Evolutionary conservation across 2,113 vertebrate genomes (phyloP).

Genomic region (Puma concolor): DNA sequence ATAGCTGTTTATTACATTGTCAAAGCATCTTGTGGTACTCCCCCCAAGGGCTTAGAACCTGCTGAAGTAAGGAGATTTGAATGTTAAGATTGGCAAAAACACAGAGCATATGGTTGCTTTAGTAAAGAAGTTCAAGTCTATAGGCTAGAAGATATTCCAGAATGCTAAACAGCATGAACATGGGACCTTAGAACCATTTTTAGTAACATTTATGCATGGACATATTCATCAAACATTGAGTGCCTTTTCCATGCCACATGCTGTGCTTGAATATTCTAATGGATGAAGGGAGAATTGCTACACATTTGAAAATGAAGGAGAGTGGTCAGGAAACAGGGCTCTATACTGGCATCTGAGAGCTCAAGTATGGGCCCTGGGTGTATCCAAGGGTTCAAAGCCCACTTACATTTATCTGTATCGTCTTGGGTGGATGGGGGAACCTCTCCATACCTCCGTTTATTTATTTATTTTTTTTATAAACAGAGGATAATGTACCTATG

Average conservation of each 20-base stretch:
- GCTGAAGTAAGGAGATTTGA: neutral
- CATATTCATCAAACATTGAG: neutral
- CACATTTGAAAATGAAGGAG: neutral
- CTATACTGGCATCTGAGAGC: fast-evolving
- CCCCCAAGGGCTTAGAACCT: neutral
- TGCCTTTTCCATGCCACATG: neutral
- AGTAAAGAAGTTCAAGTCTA: neutral
- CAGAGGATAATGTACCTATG: neutral
- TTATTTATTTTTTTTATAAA: neutral
- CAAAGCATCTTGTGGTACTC: neutral
- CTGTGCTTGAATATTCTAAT: neutral
- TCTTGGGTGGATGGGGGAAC: neutral
- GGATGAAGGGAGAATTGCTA: neutral
- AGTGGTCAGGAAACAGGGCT: neutral
- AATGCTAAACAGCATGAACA: neutral
- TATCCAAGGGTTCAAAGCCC: neutral
- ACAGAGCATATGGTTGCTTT: neutral
- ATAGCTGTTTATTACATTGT: neutral
- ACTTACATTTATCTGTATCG: neutral
- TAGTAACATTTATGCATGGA: neutral
- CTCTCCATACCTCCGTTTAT: neutral
- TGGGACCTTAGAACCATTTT: neutral
- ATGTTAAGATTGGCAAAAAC: neutral
- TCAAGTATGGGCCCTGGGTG: neutral
- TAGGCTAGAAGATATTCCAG: neutral